A percentile compares a stretch with the other conserved stretches of the same genome.
phyloP scores from a whole-genome alignment of 2,888 invertebrate species.

The Folsomia manolachei region DNA sequence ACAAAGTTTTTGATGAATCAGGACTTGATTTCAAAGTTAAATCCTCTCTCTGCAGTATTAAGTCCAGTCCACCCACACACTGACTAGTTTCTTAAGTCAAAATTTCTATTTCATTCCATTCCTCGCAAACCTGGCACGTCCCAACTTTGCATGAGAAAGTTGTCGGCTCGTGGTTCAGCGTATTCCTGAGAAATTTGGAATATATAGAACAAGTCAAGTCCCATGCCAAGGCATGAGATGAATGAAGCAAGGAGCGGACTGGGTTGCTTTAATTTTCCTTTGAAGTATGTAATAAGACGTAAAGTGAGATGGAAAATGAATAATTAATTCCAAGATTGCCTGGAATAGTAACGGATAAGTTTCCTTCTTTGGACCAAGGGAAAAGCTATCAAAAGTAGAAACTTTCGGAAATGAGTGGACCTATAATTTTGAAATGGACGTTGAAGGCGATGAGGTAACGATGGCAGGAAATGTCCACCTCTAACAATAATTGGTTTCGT shows the following conservation, averaged over 20 bases:
- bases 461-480: too few species aligned
- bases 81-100: background rate
- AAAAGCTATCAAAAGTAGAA: too few species aligned
- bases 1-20: constrained; percentile 39
- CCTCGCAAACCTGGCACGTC: background rate
- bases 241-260: constrained; percentile 19
- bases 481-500: too few species aligned
- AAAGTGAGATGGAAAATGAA: constrained; percentile 44
- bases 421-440: too few species aligned
- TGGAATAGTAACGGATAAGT: background rate
- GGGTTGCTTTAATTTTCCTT: constrained; percentile 34
- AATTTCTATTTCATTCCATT: background rate
- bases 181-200: background rate
- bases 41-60: too few species aligned
- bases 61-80: too few species aligned
- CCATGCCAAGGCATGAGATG: background rate
- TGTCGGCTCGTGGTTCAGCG: background rate
- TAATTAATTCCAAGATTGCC: constrained; percentile 33
- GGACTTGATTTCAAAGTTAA: background rate
- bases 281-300: constrained; percentile 42
- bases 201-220: too few species aligned
- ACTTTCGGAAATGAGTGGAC: too few species aligned
- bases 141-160: background rate
- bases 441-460: too few species aligned
- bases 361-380: too few species aligned